Evolutionary conservation across 2,888 invertebrate genomes (phyloP).

Genomic region (Girardia tigrina): DNA sequence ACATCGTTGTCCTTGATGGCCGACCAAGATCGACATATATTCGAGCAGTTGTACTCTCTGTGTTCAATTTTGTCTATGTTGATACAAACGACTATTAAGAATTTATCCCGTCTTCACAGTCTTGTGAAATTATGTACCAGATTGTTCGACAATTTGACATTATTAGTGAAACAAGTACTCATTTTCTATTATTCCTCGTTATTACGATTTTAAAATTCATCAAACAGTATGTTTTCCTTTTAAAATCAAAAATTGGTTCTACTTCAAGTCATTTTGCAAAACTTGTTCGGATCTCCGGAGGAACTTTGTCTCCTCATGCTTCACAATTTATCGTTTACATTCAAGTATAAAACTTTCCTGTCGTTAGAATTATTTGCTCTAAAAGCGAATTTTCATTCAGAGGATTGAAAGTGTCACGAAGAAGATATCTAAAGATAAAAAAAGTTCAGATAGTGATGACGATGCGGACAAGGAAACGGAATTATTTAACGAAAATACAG

Average conservation of each 20-base stretch:
- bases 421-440: too few species aligned
- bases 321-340: background rate
- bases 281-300: background rate
- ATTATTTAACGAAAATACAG: background rate
- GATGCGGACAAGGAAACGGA: background rate
- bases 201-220: too few species aligned
- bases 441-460: background rate
- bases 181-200: too few species aligned
- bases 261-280: slow-evolving; percentile 3
- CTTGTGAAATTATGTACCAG: background rate
- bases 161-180: background rate
- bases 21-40: background rate
- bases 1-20: background rate
- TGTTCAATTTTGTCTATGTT: background rate
- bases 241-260: background rate
- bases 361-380: too few species aligned
- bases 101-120: background rate
- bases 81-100: background rate
- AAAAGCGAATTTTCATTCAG: too few species aligned
- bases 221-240: background rate
- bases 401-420: too few species aligned
- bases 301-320: background rate
- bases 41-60: background rate
- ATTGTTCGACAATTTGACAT: background rate
- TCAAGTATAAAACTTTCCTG: too few species aligned